Base-by-base conservation (phyloP, 2,113 vertebrate genomes). In the Chelonoidis abingdonii region DNA sequence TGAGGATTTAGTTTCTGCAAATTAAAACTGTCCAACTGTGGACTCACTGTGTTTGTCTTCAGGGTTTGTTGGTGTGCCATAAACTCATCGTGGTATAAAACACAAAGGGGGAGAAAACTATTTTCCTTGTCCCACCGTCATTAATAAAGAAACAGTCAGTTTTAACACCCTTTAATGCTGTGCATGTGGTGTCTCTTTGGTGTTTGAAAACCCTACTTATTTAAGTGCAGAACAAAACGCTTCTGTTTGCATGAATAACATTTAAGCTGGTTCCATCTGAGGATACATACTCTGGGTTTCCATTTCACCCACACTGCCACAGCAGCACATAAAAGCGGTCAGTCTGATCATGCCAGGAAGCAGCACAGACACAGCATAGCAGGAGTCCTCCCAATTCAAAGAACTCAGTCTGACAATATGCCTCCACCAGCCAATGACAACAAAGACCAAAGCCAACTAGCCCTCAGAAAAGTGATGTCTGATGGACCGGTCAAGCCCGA, bases 281-380 rank as follows among this genome's bases (percentile, higher is more conserved):
- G 98, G 98, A 99, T 99, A 98, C 98, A 98, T 98, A 99, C 98
- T 99, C 98, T 99, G 99, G 99, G 99, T 99, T 99, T 99, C 98
- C 99, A 99, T 99, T 98, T 99, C 98, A 99, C 99, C 98, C 98
- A 99, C 98, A 98, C 98, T 97, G 98, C 98, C 98, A 98, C 97
- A 98, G 98, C 98, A 99, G 99, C 98, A 99, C 99, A 99, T 97
- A 99, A 98, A 98, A 99, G 98, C 99, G 98, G 96, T 98, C 98
- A 99, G 98, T 98, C 98, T 98, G 98, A 98, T 98, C 98, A 99
- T 98, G 98, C 98, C 98, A 98, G 98, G 98, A 99, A 99, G 98
- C 99, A 99, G 98, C 99, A 99, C 98, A 99, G 99, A 98, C 99
- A 99, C 99, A 99, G 99, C 99, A 98, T 99, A 99, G 99, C 98